These are phyloP conservation scores for Orthosia gracilis DNA, from an alignment of 2,888 invertebrate genomes.

Conservation along the genomic window DNA sequence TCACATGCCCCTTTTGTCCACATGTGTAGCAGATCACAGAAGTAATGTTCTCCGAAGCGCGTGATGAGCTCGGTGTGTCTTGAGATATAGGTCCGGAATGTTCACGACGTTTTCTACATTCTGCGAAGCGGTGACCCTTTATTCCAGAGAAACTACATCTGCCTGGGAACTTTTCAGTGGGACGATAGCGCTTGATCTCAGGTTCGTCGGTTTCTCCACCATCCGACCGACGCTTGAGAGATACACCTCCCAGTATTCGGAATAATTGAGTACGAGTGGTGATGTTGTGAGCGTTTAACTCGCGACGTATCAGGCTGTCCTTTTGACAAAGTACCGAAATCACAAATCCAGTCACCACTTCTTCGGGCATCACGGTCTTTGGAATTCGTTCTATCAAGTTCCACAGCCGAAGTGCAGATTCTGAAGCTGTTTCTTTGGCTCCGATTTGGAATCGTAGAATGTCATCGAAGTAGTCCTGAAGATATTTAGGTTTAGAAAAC, in stretches of 20 bases:
- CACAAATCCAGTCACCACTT: slow-evolving; percentile 7
- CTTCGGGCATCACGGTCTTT: neutral
- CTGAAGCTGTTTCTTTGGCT: slow-evolving; percentile 27
- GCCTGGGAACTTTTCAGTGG: slow-evolving; percentile 2
- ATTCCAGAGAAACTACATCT: slow-evolving; percentile 5
- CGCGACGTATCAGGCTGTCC: neutral
- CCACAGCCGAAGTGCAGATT: slow-evolving; percentile 54
- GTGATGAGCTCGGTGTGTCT: neutral
- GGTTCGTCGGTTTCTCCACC: neutral
- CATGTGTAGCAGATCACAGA: neutral
- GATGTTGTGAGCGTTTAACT: neutral
- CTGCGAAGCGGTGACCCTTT: neutral
- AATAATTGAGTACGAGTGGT: neutral
- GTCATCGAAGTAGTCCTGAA: slow-evolving; percentile 63
- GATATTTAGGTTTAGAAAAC: slow-evolving; percentile 23
- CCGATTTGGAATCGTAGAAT: slow-evolving; percentile 30
- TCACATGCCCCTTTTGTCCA: neutral
- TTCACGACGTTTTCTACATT: slow-evolving; percentile 5
- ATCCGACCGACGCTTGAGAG: neutral
- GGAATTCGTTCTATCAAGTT: slow-evolving; percentile 53
- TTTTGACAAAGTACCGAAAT: slow-evolving; percentile 16
- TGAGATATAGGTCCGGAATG: neutral
- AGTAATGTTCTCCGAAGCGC: neutral
- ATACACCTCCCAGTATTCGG: neutral
- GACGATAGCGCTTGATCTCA: neutral